Evolutionary conservation across 2,797 vertebrate genomes (phyloP), one percentile per base, ranked within the genome.

Genomic region (Sebastes vulpes): DNA sequence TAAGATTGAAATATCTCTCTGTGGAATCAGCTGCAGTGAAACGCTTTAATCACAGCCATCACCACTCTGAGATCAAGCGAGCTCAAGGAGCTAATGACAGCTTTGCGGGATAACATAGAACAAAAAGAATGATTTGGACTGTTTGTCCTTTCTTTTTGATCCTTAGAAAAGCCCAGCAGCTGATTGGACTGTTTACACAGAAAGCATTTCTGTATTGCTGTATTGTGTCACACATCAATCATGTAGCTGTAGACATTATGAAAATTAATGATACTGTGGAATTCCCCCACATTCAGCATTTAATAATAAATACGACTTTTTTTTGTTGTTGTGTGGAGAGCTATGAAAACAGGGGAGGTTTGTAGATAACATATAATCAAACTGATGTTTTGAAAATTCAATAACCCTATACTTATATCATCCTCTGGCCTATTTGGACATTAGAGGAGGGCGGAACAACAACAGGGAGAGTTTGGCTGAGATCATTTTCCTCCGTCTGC

Each of bases 41-140:
- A 16, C 29, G 6, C 21, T 60, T 63, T 38, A 83, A 87, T 84
- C 74, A 79, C 77, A 76, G 31, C 59, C 71, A 65, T 66, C 72
- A 35, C 21, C 29, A 7, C 8, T 57, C 38, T 1, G 31, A 67
- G 48, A 80, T 68, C 20, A 29, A 68, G 67, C n/a, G 21, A 60
- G 60, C 31, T 74, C 63, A 63, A 50, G n/a, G 42, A 83, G 61
- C 21, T 26, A 73, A 26, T 53, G 75, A 31, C 5, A 61, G 46
- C 29, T 65, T 71, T 53, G 26, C 8, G 3, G 25, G 65, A 58
- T 32, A 72, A 73, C 63, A 25, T 7, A 9, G 31, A 86, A 54
- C n/a, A 46, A 70, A 72, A 84, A 57, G 5, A 81, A 73, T 75
- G 50, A 75, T 56, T 71, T 23, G 12, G 65, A 46, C 63, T 26